Conservation (phyloP, 2,888 invertebrate species). For the Epistrophella euchroma region DNA sequence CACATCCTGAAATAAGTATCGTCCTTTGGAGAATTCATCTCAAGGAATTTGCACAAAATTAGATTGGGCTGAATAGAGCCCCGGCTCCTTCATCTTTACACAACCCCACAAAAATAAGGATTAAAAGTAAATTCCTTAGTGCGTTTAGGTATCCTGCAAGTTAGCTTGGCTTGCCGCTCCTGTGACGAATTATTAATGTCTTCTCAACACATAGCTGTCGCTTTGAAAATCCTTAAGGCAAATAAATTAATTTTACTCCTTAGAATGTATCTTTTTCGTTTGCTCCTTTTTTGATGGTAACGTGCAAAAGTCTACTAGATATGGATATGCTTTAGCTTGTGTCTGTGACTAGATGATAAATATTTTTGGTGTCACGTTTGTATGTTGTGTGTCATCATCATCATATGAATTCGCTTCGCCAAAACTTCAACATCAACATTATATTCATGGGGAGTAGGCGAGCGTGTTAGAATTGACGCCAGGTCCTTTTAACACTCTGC, state of each 20-base stretch:
- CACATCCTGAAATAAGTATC: slow-evolving; percentile 36
- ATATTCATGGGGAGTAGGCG: slow-evolving; percentile 12
- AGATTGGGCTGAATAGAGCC: slow-evolving; percentile 6
- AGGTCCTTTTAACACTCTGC: slow-evolving; percentile 9
- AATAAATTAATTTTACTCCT: slow-evolving; percentile 74
- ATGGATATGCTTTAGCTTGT: neutral
- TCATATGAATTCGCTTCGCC: slow-evolving; percentile 53
- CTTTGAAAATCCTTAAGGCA: slow-evolving; percentile 71
- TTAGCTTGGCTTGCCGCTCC: slow-evolving; percentile 34
- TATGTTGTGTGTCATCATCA: slow-evolving; percentile 58
- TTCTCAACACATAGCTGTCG: slow-evolving; percentile 71
- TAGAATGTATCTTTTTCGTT: slow-evolving; percentile 41
- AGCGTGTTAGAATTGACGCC: slow-evolving; percentile 38
- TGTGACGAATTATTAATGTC: slow-evolving; percentile 70
- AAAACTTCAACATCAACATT: neutral
- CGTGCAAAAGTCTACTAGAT: neutral
- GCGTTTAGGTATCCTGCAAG: slow-evolving; percentile 35
- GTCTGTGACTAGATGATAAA: slow-evolving; percentile 44
- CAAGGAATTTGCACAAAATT: slow-evolving; percentile 52
- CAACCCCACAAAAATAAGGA: slow-evolving; percentile 2
- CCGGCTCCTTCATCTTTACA: neutral
- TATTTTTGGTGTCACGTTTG: slow-evolving; percentile 60
- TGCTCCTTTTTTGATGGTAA: neutral
- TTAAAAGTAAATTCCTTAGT: slow-evolving; percentile 56
- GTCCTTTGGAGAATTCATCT: slow-evolving; percentile 60